Conservation (phyloP, 2,888 invertebrate genomes). For the Erannis defoliaria region DNA sequence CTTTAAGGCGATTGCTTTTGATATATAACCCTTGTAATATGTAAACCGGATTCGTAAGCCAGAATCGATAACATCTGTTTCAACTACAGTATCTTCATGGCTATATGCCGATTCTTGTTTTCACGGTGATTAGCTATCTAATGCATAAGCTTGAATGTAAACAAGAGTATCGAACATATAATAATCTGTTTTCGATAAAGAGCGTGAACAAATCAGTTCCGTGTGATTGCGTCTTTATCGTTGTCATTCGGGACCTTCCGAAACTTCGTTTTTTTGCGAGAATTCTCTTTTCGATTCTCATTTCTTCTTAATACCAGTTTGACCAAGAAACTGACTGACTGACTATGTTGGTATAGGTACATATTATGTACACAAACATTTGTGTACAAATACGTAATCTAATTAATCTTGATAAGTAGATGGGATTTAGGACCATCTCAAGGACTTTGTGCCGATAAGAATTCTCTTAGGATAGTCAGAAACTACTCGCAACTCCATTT, state of each 20-base stretch:
- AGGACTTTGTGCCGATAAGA: conserved; percentile 73
- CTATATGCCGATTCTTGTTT: neutral
- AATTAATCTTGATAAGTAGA: conserved; percentile 77
- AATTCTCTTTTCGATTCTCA: conserved; percentile 21
- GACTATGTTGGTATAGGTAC: conserved; percentile 25
- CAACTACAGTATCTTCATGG: neutral
- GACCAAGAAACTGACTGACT: neutral
- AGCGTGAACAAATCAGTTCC: conserved; percentile 36
- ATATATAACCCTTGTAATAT: conserved; percentile 19
- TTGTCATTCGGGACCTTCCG: conserved; percentile 14
- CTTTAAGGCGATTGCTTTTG: conserved; percentile 25
- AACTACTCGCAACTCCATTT: conserved; percentile 35
- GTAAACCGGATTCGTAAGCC: neutral
- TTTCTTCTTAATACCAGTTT: conserved; percentile 17
- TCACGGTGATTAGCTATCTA: conserved; percentile 5
- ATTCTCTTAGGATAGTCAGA: conserved; percentile 50
- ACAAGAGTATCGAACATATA: conserved; percentile 19
- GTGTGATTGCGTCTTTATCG: conserved; percentile 37
- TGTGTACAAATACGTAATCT: conserved; percentile 42
- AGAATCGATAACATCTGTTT: conserved; percentile 9
- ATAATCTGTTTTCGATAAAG: conserved; percentile 24
- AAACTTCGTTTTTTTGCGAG: conserved; percentile 11
- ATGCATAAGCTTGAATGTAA: conserved; percentile 10
- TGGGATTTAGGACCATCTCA: conserved; percentile 69
- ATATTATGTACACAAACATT: conserved; percentile 12